Base-by-base conservation (phyloP, 1,140 invertebrate genomes). In the Diabrotica virgifera region DNA sequence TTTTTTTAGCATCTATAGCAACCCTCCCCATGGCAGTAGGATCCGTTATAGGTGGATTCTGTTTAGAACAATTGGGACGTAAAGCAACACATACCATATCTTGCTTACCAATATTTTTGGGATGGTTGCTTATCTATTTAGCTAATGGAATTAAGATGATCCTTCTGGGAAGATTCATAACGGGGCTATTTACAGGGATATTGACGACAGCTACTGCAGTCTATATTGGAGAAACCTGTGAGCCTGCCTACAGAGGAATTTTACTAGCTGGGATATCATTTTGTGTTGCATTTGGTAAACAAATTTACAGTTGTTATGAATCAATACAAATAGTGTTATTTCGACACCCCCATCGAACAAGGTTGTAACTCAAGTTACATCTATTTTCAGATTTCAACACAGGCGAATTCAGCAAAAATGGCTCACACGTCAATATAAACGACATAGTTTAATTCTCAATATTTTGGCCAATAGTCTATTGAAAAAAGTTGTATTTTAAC, bases 21-120 rank as follows among this genome's bases (percentile, higher is more conserved):
- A 80, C 84, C 0, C 75, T 88, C 4, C 82, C 85, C 3, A 85
- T 87, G 84, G 82, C 82, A 0, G 79, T 83, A 0, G 85, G 85
- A 0, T 86, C 85, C 62, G 78, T 86, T 14, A 69, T 87, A 11
- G 80, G 82, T 7, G 83, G 87, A 5, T 80, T 83, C 69, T 69
- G 86, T 51, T 86, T 90, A 77, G 88, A 91, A 66, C 85, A 82
- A 65, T 80, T 87, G 59, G 91, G 91, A 6, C 79, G 91, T 57
- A 86, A 84, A 71, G 79, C 73, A 9, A 84, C 86, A 0, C 81
- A 89, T 55, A 77, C 86, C 37, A 73, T 88, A 10, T 77, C 86
- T n/a, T 83, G 82, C 24, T 74, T 85, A 0, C 84, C 89, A 0
- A 87, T 85, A 56, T 70, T 87, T 0, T 59, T 85, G 13, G 89